Conservation (phyloP, 92 coral and sea anemone species). For the Bergia sp. region DNA sequence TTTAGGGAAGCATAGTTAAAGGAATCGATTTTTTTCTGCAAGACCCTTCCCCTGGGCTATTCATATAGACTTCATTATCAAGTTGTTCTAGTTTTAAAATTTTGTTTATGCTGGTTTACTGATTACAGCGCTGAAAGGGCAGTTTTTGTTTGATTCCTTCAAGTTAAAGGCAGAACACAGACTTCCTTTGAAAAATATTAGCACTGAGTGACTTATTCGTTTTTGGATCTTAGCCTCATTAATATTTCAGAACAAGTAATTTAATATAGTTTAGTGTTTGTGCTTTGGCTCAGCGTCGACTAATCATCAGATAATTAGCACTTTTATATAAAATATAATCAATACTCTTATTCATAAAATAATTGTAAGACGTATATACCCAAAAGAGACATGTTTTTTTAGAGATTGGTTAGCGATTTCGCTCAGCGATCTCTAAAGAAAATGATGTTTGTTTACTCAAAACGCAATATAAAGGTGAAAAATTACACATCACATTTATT, state of each 20-base stretch:
- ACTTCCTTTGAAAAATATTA: not conserved
- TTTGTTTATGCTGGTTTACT: too few relatives aligned
- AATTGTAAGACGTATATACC: not conserved
- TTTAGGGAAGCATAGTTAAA: too few relatives aligned
- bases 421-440: too few relatives aligned
- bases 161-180: not conserved
- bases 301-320: not conserved
- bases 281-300: not conserved
- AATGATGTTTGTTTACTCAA: too few relatives aligned
- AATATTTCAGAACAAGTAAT: not conserved
- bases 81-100: too few relatives aligned
- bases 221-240: not conserved
- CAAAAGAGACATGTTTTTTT: not conserved
- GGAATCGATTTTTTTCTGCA: too few relatives aligned
- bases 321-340: not conserved
- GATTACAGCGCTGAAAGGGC: too few relatives aligned
- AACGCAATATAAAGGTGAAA: too few relatives aligned
- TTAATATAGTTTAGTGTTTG: not conserved
- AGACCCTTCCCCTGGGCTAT: too few relatives aligned
- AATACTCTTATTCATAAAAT: not conserved
- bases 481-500: too few relatives aligned
- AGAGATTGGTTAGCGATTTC: too few relatives aligned
- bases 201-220: not conserved
- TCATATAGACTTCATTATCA: too few relatives aligned
- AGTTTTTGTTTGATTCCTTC: not conserved